Evolutionary conservation across 2,113 vertebrate genomes (phyloP).

Genomic region (Microtus richardsoni): DNA sequence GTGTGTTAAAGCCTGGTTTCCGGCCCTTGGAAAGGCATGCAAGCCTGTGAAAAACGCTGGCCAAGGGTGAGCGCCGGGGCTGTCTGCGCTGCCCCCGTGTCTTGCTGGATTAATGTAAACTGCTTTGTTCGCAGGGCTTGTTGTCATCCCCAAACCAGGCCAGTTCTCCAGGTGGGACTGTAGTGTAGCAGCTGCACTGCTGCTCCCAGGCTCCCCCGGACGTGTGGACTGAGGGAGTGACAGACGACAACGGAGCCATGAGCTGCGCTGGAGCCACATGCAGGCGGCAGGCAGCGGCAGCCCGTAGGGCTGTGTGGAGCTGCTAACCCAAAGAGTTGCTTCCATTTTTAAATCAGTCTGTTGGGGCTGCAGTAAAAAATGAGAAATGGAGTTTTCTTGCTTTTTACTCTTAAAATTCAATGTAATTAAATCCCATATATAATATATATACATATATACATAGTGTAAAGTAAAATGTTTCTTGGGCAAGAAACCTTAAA

Average conservation of each 20-base stretch:
- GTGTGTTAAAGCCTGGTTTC: not conserved
- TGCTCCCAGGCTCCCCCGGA: constrained; percentile 91
- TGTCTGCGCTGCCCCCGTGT: constrained; percentile 61
- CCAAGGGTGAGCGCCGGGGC: not conserved
- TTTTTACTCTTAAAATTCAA: constrained; percentile 84
- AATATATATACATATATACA: constrained; percentile 79
- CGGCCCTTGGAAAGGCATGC: accelerated
- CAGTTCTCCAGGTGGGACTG: constrained; percentile 97
- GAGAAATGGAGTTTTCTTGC: constrained; percentile 82
- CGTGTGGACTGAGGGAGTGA: constrained; percentile 78
- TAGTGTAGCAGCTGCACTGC: constrained; percentile 93
- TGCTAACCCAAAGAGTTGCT: constrained; percentile 80
- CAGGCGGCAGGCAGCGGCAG: not conserved
- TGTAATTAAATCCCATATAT: constrained; percentile 84
- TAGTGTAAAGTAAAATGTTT: constrained; percentile 87
- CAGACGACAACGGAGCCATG: constrained; percentile 88
- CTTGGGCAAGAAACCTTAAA: constrained; percentile 79
- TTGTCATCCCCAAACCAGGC: constrained; percentile 96
- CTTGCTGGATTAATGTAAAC: constrained; percentile 87
- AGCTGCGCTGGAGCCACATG: constrained; percentile 90
- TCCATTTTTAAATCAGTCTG: constrained; percentile 69
- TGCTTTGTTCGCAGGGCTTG: constrained; percentile 97
- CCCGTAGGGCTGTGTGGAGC: not conserved
- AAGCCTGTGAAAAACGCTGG: not conserved
- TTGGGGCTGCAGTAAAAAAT: constrained; percentile 85